Conservation (phyloP, 2,888 invertebrate species). For the Lasioglossum figueresi region DNA sequence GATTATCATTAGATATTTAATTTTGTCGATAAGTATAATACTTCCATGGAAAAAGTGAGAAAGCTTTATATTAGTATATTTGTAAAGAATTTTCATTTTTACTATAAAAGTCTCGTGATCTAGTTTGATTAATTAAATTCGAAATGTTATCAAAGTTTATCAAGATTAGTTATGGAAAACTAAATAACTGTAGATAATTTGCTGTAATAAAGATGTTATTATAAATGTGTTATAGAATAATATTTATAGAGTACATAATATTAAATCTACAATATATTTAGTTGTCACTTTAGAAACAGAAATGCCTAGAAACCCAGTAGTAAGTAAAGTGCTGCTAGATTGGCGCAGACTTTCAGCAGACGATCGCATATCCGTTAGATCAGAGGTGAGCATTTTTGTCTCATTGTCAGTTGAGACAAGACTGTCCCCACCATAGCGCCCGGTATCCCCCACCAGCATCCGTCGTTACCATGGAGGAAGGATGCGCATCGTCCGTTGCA, state of each 20-base stretch:
- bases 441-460: too few relatives aligned
- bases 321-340: neutral
- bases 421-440: too few relatives aligned
- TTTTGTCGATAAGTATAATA: conserved; percentile 12
- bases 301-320: neutral
- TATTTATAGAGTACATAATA: conserved; percentile 42
- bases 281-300: conserved; percentile 16
- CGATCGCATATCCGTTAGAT: neutral
- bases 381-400: too few relatives aligned
- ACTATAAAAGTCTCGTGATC: conserved; percentile 15
- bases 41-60: conserved; percentile 17
- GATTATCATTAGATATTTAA: neutral
- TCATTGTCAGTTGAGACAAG: too few relatives aligned
- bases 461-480: too few relatives aligned
- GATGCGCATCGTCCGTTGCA: too few relatives aligned
- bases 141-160: conserved; percentile 34
- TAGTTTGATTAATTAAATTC: conserved; percentile 16
- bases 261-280: conserved; percentile 34
- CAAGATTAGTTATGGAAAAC: conserved; percentile 51
- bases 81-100: conserved; percentile 25
- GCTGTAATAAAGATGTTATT: conserved; percentile 66
- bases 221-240: conserved; percentile 47
- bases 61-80: conserved; percentile 57
- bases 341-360: neutral
- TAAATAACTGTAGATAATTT: conserved; percentile 63